Evolutionary conservation across 37 sponge, comb jelly and placozoan species (phyloP), one percentile per base, ranked within the genome.

Genomic region (Aplysina aerophoba): DNA sequence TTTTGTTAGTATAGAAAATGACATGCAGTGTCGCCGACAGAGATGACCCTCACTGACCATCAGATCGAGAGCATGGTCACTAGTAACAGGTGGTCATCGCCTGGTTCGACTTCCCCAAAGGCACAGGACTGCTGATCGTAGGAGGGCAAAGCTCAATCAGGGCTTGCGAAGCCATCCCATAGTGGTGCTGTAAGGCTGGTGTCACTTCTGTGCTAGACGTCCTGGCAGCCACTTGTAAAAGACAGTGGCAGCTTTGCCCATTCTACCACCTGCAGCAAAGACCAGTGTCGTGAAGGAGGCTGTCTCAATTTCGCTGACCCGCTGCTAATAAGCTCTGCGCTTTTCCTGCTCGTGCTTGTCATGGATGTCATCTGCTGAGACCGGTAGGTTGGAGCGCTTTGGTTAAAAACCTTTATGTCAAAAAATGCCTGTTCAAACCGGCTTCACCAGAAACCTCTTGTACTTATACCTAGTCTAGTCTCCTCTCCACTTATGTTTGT

Each of bases 171-270:
- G 64, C 64, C 64, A 62, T 11, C 64, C 64, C 64, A 62, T 62
- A 13, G 24, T 62, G 4, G 28, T 62, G 64, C 64, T 62, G 64
- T 62, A 62, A 3, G 4, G 28, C 12, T 62, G 64, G 64, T 62
- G 64, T 62, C 28, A 5, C 64, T 62, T 62, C 64, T 62, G 64
- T 5, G 8, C 50, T 11, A 44, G 50, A 8, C 3, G 50, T 8
- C 6, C 50, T 44, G 50, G 6, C 8, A 44, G 28, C 64, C 12
- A 5, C 4, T 62, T 62, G 28, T 62, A 62, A 11, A 62, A 62
- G 64, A 62, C 64, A 27, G 12, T 62, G 64, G 64, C 64, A 13
- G 64, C 64, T 11, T 62, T 62, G 28, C 64, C 64, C 64, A 62
- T 62, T 62, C 64, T 27, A 11, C 64, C 64, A 62, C 64, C 11